These are phyloP conservation scores for Leptinotarsa tumamoca DNA, from an alignment of 2,888 invertebrate species.

Conservation along the genomic window DNA sequence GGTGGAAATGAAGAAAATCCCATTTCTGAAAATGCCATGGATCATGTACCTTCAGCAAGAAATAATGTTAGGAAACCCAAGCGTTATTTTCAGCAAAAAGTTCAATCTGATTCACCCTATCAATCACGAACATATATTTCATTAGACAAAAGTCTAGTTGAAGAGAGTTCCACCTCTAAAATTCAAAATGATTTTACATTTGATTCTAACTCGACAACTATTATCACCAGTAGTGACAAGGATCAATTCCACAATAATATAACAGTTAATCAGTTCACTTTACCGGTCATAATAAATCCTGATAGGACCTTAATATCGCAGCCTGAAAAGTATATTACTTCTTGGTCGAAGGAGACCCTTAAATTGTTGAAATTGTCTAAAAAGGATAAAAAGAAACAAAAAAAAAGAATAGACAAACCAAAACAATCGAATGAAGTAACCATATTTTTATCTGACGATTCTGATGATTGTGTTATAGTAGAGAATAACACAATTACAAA, in stretches of 20 bases:
- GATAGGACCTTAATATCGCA: neutral
- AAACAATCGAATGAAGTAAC: neutral
- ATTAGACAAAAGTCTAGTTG: neutral
- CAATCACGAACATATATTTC: neutral
- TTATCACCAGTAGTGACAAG: neutral
- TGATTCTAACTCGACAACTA: neutral
- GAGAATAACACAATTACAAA: slow-evolving; percentile 24
- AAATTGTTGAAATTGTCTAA: neutral
- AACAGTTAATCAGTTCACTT: slow-evolving; percentile 46
- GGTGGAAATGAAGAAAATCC: slow-evolving; percentile 34
- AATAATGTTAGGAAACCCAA: slow-evolving; percentile 11
- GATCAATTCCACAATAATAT: slow-evolving; percentile 39
- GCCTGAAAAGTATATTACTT: slow-evolving; percentile 4
- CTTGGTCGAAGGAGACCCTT: slow-evolving; percentile 9
- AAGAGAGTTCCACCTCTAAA: slow-evolving; percentile 2
- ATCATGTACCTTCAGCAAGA: neutral
- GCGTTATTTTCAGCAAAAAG: slow-evolving; percentile 27
- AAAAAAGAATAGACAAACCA: neutral
- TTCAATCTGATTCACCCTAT: neutral
- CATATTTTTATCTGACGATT: slow-evolving; percentile 31
- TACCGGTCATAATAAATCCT: slow-evolving; percentile 32
- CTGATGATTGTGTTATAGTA: slow-evolving; percentile 40
- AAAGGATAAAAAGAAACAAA: neutral
- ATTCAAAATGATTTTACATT: slow-evolving; percentile 16
- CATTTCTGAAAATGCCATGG: slow-evolving; percentile 5